phyloP scores from a whole-genome alignment of 2,797 vertebrate species.

The Galago senegalensis region DNA sequence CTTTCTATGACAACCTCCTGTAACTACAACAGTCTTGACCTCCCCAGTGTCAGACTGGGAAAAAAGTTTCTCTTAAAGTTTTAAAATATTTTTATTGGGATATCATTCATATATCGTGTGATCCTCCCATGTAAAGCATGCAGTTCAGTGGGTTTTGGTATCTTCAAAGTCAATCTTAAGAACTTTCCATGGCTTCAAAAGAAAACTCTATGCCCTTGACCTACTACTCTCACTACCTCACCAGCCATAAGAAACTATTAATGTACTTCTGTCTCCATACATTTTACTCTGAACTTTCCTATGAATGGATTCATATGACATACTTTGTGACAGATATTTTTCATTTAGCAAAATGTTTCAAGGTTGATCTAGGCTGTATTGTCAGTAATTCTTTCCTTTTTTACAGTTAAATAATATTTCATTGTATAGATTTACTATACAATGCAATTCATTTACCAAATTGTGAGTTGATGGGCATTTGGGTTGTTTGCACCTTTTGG shows the following conservation, averaged over 20 bases:
- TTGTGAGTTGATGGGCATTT: neutral
- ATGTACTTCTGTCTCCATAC: neutral
- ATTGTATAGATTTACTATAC: neutral
- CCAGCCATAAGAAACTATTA: neutral
- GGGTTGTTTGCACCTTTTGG: neutral
- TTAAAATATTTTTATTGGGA: neutral
- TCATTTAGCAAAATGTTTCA: neutral
- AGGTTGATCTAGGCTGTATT: neutral
- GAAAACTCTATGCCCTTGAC: neutral
- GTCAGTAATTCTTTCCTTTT: neutral
- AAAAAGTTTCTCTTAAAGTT: neutral
- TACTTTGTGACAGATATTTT: neutral
- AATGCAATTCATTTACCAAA: neutral
- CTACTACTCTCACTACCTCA: neutral
- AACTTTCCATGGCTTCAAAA: neutral
- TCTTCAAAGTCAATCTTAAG: neutral
- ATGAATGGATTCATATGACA: neutral
- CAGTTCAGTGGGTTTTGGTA: neutral
- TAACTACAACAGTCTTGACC: neutral
- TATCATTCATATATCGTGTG: neutral
- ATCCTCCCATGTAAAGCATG: neutral
- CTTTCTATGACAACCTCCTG: neutral
- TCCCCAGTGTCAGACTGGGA: neutral
- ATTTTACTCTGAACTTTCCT: neutral
- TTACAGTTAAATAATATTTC: neutral